These are phyloP conservation scores for Tipula lateralis DNA, from an alignment of 2,888 invertebrate species.

Conservation along the genomic window DNA sequence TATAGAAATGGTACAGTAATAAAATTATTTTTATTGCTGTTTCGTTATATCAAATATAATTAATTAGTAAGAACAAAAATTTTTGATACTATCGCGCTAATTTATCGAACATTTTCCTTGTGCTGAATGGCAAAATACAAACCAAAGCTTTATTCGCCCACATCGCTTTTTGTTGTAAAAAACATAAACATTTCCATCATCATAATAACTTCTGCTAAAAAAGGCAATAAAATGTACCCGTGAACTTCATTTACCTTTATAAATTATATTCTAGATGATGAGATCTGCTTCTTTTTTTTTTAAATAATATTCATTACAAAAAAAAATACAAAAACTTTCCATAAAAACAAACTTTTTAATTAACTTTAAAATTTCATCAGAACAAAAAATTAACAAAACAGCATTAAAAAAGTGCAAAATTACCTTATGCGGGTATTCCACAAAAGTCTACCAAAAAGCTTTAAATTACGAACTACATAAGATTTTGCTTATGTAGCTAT, in stretches of 20 bases:
- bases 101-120: no score
- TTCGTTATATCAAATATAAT: no score
- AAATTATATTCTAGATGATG: not conserved
- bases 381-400: not conserved
- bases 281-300: not conserved
- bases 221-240: not conserved
- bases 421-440: not conserved
- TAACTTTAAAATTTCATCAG: conserved; percentile 1
- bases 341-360: conserved; percentile 2
- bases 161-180: not conserved
- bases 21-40: no score
- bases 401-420: not conserved
- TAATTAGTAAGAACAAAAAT: no score
- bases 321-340: not conserved
- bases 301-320: not conserved
- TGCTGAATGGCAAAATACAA: no score
- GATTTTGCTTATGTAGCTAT: not conserved
- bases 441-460: not conserved
- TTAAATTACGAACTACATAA: not conserved
- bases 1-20: no score
- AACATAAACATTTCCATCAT: not conserved
- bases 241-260: not conserved
- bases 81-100: no score
- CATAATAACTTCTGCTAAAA: not conserved
- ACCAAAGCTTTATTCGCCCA: not conserved